These are phyloP conservation scores for Triops longicaudatus DNA, from an alignment of 1,140 invertebrate species.

Conservation along the genomic window DNA sequence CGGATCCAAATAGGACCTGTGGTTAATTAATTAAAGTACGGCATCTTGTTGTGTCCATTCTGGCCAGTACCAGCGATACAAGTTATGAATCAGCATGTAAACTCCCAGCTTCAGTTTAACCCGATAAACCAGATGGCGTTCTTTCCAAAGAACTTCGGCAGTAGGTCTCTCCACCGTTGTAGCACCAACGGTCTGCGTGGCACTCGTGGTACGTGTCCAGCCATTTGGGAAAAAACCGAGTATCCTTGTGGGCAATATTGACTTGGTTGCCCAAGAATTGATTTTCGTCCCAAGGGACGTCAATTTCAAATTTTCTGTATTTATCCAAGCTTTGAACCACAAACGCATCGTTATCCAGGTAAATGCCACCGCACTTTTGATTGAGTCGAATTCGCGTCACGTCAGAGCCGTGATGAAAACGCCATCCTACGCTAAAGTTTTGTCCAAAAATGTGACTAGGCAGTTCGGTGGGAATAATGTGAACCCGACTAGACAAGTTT, in stretches of 20 bases:
- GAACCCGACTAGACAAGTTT: constrained; percentile 15
- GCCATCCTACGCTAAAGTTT: constrained; percentile 28
- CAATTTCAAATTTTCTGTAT: constrained; percentile 40
- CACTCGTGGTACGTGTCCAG: constrained; percentile 35
- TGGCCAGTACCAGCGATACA: constrained; percentile 30
- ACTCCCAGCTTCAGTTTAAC: constrained; percentile 35
- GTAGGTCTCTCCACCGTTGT: constrained; percentile 36
- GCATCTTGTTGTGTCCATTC: constrained; percentile 30
- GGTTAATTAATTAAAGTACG: constrained; percentile 35
- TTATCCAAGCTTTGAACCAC: constrained; percentile 38
- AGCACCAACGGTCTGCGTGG: constrained; percentile 32
- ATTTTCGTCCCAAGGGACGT: constrained; percentile 38
- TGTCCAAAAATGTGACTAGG: constrained; percentile 35
- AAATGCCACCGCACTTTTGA: constrained; percentile 40
- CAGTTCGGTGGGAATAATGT: constrained; percentile 27
- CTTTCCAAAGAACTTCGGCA: constrained; percentile 29
- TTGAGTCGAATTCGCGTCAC: constrained; percentile 38
- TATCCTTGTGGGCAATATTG: constrained; percentile 34
- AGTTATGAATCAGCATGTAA: constrained; percentile 27
- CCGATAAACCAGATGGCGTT: constrained; percentile 35
- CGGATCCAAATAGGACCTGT: constrained; percentile 32
- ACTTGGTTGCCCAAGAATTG: constrained; percentile 36
- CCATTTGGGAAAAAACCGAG: constrained; percentile 36
- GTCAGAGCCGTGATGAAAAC: constrained; percentile 39
- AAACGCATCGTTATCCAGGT: constrained; percentile 40